These are phyloP conservation scores for Temnothorax longispinosus DNA, from an alignment of 1,140 invertebrate species.

Conservation along the genomic window DNA sequence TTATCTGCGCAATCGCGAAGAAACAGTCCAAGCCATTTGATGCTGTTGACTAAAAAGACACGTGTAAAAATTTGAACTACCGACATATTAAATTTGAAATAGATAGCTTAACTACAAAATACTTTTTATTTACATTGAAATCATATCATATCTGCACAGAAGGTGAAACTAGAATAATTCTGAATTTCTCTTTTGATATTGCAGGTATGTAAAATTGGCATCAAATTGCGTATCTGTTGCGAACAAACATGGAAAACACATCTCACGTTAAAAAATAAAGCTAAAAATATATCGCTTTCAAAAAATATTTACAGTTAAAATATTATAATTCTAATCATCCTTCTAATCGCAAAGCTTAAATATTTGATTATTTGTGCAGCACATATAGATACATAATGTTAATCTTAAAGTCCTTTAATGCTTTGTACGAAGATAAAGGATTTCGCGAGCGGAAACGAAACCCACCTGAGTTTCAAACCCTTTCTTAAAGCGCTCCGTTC, in stretches of 20 bases:
- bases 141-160: neutral
- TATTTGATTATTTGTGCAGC: neutral
- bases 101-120: neutral
- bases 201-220: neutral
- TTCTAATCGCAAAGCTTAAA: neutral
- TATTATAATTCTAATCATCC: neutral
- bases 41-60: too few species aligned
- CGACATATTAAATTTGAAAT: neutral
- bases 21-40: neutral
- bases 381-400: neutral
- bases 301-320: neutral
- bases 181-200: neutral
- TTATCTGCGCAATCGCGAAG: neutral
- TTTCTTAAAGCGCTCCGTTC: slow-evolving; percentile 4
- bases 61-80: neutral
- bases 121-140: neutral
- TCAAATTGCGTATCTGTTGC: neutral
- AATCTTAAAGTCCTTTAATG: neutral
- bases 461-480: slow-evolving; percentile 23
- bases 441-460: slow-evolving; percentile 12
- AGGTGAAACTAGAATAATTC: neutral
- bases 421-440: neutral
- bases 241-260: neutral
- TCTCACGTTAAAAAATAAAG: neutral
- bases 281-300: neutral